A percentile compares a stretch with the other conserved stretches of the same genome.
Conservation (phyloP, 1,140 invertebrate species). For the Drosophila tropicalis region DNA sequence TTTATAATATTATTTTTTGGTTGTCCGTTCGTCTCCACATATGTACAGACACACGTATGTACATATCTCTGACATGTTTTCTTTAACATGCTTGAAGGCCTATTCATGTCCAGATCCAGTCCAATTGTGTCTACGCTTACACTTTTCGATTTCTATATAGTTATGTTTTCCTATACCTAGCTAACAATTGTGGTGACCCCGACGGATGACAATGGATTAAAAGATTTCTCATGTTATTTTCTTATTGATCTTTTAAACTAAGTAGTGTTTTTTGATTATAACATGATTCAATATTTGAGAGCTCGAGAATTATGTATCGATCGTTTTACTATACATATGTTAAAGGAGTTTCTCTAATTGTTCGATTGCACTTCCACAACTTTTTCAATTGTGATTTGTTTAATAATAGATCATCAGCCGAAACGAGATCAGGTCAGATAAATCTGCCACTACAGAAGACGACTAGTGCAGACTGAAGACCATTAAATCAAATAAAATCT, state of each 20-base stretch:
- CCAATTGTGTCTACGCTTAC: constrained; percentile 30
- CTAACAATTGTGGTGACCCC: background rate
- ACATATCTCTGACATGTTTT: constrained; percentile 73
- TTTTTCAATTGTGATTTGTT: background rate
- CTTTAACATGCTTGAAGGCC: constrained; percentile 70
- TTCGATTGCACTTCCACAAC: background rate
- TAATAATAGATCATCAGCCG: background rate
- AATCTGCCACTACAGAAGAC: background rate
- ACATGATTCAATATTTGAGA: too few species aligned
- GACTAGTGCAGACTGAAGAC: background rate
- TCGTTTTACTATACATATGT: background rate
- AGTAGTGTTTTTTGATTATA: too few species aligned
- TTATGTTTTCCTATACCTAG: background rate
- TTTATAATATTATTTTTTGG: constrained; percentile 57
- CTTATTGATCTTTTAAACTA: too few species aligned
- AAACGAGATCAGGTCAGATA: background rate
- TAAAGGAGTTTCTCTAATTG: background rate
- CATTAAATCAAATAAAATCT: background rate
- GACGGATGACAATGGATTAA: too few species aligned
- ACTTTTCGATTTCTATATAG: constrained; percentile 61
- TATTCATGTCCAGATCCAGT: constrained; percentile 42
- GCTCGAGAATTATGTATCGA: too few species aligned
- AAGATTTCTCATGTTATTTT: too few species aligned
- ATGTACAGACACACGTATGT: background rate
- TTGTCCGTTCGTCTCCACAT: constrained; percentile 15